Percentiles rank a stretch among this genome's conserved stretches.
phyloP scores from a whole-genome alignment of 1,140 invertebrate species.

The Leptestheria dahalacensis region DNA sequence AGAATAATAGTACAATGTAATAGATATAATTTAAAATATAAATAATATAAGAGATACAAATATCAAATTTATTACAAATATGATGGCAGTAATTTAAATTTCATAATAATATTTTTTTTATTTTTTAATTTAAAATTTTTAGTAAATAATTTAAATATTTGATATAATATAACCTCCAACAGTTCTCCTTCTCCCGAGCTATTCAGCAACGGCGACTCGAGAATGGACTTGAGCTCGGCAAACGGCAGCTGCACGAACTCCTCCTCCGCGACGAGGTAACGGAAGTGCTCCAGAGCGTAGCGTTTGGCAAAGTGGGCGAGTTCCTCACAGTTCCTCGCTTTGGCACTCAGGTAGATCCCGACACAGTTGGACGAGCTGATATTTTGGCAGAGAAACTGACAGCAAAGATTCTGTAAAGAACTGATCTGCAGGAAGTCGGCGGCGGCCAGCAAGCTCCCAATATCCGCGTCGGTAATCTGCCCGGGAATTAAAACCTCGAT shows the following conservation, averaged over 20 bases:
- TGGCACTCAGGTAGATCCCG: constrained; percentile 36
- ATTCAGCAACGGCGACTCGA: constrained; percentile 23
- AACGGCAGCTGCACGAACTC: constrained; percentile 38
- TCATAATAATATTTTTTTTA: too few relatives aligned
- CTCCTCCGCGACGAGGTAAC: constrained; percentile 36
- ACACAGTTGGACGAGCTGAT: constrained; percentile 37
- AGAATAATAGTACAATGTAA: too few relatives aligned
- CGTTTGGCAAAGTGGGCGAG: constrained; percentile 34
- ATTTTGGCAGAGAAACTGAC: constrained; percentile 36
- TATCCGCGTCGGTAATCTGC: constrained; percentile 36
- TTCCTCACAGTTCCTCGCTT: constrained; percentile 34
- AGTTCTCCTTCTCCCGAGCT: constrained; percentile 24
- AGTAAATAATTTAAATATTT: not conserved
- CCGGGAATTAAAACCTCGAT: constrained; percentile 8
- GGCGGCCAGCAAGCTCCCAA: constrained; percentile 37
- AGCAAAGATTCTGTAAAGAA: constrained; percentile 32
- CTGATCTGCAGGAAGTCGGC: constrained; percentile 35
- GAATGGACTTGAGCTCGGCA: constrained; percentile 28
- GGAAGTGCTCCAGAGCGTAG: constrained; percentile 36
- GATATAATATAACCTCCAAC: constrained; percentile 20
- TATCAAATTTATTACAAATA: too few relatives aligned
- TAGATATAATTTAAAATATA: too few relatives aligned
- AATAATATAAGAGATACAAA: too few relatives aligned
- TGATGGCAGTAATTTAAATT: too few relatives aligned
- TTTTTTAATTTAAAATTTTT: too few relatives aligned